Evolutionary conservation across 2,113 vertebrate species (phyloP).

Genomic region (Ramphastos sulfuratus): DNA sequence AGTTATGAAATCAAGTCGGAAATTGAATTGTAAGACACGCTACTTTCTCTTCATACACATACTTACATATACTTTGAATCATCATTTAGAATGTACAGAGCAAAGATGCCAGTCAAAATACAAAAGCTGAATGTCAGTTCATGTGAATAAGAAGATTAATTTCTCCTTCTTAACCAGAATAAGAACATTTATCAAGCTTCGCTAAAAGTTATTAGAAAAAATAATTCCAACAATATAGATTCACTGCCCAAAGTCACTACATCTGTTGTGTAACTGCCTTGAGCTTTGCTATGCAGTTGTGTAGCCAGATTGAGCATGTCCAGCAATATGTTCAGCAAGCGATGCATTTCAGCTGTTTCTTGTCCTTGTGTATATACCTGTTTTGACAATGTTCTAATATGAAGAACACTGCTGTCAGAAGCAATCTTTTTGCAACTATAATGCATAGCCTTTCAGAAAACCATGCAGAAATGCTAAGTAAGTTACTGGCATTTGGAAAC

Average conservation of each 20-base stretch:
- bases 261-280: background rate
- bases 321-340: background rate
- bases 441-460: background rate
- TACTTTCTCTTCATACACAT: background rate
- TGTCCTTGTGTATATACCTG: background rate
- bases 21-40: background rate
- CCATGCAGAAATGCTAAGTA: background rate
- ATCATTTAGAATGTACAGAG: background rate
- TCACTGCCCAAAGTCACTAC: background rate
- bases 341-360: constrained; percentile 35
- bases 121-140: background rate
- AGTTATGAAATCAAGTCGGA: background rate
- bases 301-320: constrained; percentile 8
- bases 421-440: background rate
- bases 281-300: background rate
- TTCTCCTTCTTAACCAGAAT: background rate
- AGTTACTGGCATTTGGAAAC: background rate
- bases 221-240: background rate
- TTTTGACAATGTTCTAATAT: constrained; percentile 24
- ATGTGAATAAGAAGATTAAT: background rate
- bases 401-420: constrained; percentile 14
- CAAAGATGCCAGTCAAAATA: background rate
- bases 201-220: background rate
- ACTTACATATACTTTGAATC: background rate
- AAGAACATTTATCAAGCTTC: background rate